These are phyloP conservation scores for Platichthys flesus DNA, from an alignment of 2,113 vertebrate species.

Conservation along the genomic window DNA sequence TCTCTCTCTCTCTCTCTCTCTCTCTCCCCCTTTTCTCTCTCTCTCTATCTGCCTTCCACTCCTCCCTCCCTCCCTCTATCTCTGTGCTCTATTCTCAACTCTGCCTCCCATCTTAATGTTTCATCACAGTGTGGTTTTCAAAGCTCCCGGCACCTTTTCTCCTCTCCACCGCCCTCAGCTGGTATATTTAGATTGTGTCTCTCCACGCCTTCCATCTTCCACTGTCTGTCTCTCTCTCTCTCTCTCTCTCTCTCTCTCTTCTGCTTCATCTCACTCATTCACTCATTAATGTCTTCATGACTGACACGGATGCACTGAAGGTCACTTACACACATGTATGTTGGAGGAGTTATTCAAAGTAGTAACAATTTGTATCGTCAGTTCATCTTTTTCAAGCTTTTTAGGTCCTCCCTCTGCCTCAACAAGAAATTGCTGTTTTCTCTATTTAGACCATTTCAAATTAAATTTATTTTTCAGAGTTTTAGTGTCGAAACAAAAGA, in stretches of 20 bases:
- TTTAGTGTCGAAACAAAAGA: neutral
- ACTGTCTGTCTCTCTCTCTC: neutral
- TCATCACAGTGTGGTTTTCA: slow-evolving; percentile 53
- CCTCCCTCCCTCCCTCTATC: neutral
- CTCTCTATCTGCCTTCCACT: neutral
- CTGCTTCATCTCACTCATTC: too few species aligned
- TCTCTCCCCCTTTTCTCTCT: slow-evolving; percentile 6
- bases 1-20: slow-evolving; percentile 1
- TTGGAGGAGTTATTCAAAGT: too few species aligned
- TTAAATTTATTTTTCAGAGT: too few species aligned
- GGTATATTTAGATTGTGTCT: slow-evolving; percentile 52
- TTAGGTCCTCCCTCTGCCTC: too few species aligned
- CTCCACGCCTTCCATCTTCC: slow-evolving; percentile 18
- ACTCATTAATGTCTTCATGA: neutral
- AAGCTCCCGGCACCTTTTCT: slow-evolving; percentile 24
- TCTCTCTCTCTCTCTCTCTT: neutral
- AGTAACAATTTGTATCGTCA: neutral
- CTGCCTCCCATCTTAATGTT: slow-evolving; percentile 57
- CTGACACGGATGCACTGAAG: neutral
- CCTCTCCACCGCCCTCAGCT: slow-evolving; percentile 55
- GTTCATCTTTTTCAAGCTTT: neutral
- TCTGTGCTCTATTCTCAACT: slow-evolving; percentile 24
- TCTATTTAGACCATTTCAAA: too few species aligned
- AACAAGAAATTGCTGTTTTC: too few species aligned
- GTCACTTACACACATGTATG: neutral